These are phyloP conservation scores for Masticophis lateralis DNA, from an alignment of 2,797 vertebrate species.

Conservation along the genomic window DNA sequence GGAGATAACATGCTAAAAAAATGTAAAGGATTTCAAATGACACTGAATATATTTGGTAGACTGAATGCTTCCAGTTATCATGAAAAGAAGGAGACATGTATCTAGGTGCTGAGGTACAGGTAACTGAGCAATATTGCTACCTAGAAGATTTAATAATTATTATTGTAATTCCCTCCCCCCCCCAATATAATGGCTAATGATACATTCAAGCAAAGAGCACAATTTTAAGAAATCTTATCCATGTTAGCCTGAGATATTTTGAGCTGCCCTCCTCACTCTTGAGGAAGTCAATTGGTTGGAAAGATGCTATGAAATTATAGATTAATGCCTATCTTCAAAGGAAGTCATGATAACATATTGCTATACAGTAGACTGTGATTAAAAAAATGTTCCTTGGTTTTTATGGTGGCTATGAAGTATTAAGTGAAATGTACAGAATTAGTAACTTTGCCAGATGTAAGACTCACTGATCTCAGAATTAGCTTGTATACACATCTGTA, in stretches of 20 bases:
- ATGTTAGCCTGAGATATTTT: not conserved
- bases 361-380: not conserved
- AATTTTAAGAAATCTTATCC: not conserved
- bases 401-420: not conserved
- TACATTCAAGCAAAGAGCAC: not conserved
- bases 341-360: not conserved
- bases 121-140: not conserved
- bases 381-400: not conserved
- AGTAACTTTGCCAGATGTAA: not conserved
- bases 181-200: not conserved
- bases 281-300: not conserved
- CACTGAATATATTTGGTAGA: not conserved
- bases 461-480: not conserved
- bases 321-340: not conserved
- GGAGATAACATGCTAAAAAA: constrained; percentile 13
- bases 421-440: not conserved
- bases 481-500: not conserved
- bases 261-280: not conserved
- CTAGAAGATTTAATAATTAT: not conserved
- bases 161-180: not conserved
- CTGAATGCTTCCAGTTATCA: not conserved
- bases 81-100: not conserved
- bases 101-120: not conserved
- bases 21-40: constrained; percentile 3
- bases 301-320: not conserved